Conservation (phyloP, 2,888 invertebrate genomes). For the Pasiphila rectangulata region DNA sequence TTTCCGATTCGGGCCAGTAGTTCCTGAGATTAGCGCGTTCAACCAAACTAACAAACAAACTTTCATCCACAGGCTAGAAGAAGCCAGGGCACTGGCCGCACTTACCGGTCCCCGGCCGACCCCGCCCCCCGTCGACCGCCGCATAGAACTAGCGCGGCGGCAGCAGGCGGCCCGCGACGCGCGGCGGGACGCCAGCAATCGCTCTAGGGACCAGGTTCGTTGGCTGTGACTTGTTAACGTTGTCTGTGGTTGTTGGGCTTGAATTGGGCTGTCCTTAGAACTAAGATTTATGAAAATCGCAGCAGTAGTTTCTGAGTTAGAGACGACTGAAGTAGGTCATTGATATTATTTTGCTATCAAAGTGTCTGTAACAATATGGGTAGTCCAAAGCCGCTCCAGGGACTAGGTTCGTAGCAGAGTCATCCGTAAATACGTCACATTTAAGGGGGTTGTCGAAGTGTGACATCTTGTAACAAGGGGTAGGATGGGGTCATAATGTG, state of each 20-base stretch:
- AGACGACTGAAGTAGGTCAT: neutral
- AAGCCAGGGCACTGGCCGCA: conserved; percentile 80
- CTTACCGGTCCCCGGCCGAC: conserved; percentile 77
- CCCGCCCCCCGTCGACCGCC: conserved; percentile 86
- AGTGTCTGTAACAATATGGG: too few species aligned
- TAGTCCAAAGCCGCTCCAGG: neutral
- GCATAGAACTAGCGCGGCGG: conserved; percentile 86
- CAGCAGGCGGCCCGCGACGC: conserved; percentile 89
- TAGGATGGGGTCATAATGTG: too few species aligned
- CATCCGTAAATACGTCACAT: too few species aligned
- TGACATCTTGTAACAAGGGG: too few species aligned
- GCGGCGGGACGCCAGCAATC: conserved; percentile 82
- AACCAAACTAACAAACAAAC: neutral
- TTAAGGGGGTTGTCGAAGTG: too few species aligned
- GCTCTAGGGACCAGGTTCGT: conserved; percentile 76
- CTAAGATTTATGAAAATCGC: neutral
- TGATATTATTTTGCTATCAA: too few species aligned
- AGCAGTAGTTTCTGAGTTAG: neutral
- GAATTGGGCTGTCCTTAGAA: neutral
- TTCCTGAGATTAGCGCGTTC: too few species aligned
- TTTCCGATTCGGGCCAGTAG: too few species aligned
- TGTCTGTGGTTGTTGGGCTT: neutral
- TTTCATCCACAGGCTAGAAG: conserved; percentile 78
- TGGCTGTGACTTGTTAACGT: conserved; percentile 8
- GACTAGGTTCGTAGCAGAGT: neutral